A percentile compares a stretch with the other conserved stretches of the same genome.
Evolutionary conservation across 2,113 vertebrate genomes (phyloP).

Genomic region (Perca fluviatilis): DNA sequence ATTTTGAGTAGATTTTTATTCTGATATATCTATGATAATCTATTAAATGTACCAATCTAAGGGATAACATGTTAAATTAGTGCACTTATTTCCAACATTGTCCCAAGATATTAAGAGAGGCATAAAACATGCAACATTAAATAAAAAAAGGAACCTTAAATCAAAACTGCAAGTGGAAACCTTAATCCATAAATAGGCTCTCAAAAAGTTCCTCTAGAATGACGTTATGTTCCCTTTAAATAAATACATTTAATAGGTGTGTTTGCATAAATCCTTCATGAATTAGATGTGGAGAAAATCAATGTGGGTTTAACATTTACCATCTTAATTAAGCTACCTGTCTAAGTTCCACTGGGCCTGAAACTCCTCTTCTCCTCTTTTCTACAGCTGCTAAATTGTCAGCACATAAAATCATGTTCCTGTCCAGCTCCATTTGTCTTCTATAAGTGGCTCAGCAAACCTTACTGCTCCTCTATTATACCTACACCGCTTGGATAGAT

Average conservation of each 20-base stretch:
- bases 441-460: slow-evolving; percentile 66
- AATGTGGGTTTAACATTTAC: slow-evolving; percentile 43
- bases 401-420: slow-evolving; percentile 63
- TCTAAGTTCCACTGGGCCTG: slow-evolving; percentile 26
- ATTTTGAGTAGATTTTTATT: neutral
- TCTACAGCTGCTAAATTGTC: slow-evolving; percentile 47
- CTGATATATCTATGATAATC: neutral
- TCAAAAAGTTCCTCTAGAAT: neutral
- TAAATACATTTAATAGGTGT: neutral
- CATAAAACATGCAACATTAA: neutral
- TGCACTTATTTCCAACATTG: neutral
- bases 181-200: neutral
- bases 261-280: slow-evolving; percentile 9
- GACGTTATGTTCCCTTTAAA: neutral
- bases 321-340: slow-evolving; percentile 53
- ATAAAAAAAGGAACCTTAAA: neutral
- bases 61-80: neutral
- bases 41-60: neutral
- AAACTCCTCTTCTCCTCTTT: slow-evolving; percentile 16
- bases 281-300: slow-evolving; percentile 15
- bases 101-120: neutral
- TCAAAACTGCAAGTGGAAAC: neutral
- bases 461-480: slow-evolving; percentile 63
- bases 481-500: slow-evolving; percentile 61
- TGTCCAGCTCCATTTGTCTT: slow-evolving; percentile 73